A percentile compares a stretch with the other conserved stretches of the same genome.
These are phyloP conservation scores for Serranus cabrilla DNA, from an alignment of 2,797 vertebrate genomes.

Conservation along the genomic window DNA sequence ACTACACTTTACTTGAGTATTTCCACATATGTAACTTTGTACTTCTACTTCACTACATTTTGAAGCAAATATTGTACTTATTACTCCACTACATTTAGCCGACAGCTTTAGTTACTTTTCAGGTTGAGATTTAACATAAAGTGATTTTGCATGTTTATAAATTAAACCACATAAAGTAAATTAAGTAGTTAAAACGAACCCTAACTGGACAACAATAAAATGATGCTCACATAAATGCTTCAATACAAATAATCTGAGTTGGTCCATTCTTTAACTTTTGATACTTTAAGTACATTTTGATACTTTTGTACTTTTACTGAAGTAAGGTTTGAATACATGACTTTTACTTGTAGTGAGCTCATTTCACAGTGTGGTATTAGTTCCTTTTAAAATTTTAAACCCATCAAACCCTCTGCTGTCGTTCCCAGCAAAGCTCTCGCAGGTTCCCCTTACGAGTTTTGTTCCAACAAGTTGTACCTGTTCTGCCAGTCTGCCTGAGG, in stretches of 20 bases:
- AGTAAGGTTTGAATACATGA: too few relatives aligned
- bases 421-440: background rate
- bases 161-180: too few relatives aligned
- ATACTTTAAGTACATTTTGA: too few relatives aligned
- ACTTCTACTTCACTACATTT: background rate
- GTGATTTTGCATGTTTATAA: too few relatives aligned
- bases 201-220: too few relatives aligned
- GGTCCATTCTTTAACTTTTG: background rate
- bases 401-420: background rate
- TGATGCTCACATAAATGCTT: background rate
- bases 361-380: too few relatives aligned
- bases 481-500: slow-evolving; percentile 27
- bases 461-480: slow-evolving; percentile 66
- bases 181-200: background rate
- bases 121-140: background rate
- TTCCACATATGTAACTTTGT: background rate
- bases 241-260: background rate
- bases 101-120: background rate
- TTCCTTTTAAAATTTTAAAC: too few relatives aligned
- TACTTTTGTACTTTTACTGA: too few relatives aligned
- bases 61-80: background rate
- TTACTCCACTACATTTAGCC: background rate
- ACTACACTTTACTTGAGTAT: too few relatives aligned
- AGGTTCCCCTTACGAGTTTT: background rate
- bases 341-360: too few relatives aligned